A percentile compares a stretch with the other conserved stretches of the same genome.
These are phyloP conservation scores for Pachyseris speciosa DNA, from an alignment of 64 coral and sea anemone genomes.

Conservation along the genomic window DNA sequence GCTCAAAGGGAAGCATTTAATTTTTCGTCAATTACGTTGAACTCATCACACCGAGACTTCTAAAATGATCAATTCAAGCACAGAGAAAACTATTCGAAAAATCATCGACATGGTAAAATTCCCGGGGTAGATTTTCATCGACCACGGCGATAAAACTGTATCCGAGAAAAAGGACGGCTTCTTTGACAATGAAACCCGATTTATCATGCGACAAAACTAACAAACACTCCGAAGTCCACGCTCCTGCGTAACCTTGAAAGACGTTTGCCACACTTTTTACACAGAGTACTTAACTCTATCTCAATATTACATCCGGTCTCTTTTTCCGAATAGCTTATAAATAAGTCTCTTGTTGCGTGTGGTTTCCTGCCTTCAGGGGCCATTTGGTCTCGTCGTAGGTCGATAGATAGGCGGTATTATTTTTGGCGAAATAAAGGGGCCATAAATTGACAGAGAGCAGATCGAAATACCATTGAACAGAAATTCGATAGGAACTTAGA, in stretches of 20 bases:
- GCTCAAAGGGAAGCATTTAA: not conserved
- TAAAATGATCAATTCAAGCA: not conserved
- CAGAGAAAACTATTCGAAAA: not conserved
- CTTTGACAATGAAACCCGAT: not conserved
- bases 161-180: not conserved
- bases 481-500: not conserved
- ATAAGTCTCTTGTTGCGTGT: not conserved
- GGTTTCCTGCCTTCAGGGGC: not conserved
- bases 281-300: not conserved
- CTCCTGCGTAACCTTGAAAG: not conserved
- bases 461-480: not conserved
- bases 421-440: not conserved
- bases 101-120: not conserved
- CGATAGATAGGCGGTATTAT: not conserved
- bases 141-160: not conserved
- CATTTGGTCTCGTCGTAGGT: not conserved
- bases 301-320: not conserved
- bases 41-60: too few relatives aligned
- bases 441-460: not conserved
- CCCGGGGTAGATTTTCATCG: not conserved
- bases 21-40: not conserved
- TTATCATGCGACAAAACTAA: constrained; percentile 15
- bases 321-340: not conserved
- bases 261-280: not conserved
- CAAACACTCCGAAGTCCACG: not conserved